Conservation (phyloP, 2,888 invertebrate species). For the Poecilus cupreus region DNA sequence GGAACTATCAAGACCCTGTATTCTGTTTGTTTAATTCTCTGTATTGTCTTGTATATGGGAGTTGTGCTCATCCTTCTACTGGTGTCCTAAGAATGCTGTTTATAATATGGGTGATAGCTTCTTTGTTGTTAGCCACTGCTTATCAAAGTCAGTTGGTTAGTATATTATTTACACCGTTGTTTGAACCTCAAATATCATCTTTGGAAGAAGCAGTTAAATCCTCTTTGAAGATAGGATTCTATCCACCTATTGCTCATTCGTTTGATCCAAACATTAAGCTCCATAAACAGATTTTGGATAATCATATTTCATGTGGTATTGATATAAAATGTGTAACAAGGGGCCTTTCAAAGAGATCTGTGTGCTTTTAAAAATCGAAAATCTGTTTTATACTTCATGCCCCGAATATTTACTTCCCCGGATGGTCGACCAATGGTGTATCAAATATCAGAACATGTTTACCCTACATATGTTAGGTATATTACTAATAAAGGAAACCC, state of each 20-base stretch:
- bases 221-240: background rate
- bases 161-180: constrained; percentile 4
- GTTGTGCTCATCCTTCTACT: background rate
- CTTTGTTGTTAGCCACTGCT: background rate
- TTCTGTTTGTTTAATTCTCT: constrained; percentile 4
- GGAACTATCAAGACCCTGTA: background rate
- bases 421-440: constrained; percentile 33
- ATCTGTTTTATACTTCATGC: background rate
- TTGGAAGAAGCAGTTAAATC: background rate
- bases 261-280: background rate
- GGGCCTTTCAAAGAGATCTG: constrained; percentile 3
- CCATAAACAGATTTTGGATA: background rate
- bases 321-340: background rate
- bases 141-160: constrained; percentile 40
- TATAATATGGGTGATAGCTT: background rate
- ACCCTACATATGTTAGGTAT: background rate
- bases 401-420: background rate
- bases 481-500: background rate
- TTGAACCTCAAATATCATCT: background rate
- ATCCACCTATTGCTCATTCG: background rate
- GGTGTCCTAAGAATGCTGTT: constrained; percentile 1
- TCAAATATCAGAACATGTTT: background rate
- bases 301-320: background rate
- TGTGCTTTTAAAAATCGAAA: background rate
- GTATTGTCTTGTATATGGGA: background rate